Conservation (phyloP, 2,797 vertebrate genomes). For the Acanthis flammea region DNA sequence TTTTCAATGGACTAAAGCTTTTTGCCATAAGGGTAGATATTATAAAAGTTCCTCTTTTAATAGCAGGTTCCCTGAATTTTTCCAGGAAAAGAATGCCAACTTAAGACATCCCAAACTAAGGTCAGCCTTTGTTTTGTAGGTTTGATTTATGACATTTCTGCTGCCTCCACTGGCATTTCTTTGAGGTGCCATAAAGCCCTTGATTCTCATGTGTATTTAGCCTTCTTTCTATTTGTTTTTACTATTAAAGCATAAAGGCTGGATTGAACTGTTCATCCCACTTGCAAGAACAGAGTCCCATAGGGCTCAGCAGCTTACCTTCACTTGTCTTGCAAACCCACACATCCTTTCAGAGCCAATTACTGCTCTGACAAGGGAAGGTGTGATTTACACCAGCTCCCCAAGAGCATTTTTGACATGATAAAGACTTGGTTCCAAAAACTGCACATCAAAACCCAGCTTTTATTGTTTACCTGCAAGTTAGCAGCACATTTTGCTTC, state of each 20-base stretch:
- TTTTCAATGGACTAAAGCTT: neutral
- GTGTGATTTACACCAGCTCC: neutral
- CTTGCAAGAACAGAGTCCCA: neutral
- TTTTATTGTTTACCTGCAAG: neutral
- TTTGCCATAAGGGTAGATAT: neutral
- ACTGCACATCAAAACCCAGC: neutral
- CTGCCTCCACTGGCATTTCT: neutral
- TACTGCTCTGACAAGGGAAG: neutral
- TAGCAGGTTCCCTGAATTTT: neutral
- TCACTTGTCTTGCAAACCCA: neutral
- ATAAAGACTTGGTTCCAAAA: neutral
- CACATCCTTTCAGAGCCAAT: neutral
- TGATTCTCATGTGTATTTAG: neutral
- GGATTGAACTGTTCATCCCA: neutral
- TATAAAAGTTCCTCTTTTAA: neutral
- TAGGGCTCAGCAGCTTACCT: neutral
- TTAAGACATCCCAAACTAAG: neutral
- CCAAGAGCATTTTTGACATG: neutral
- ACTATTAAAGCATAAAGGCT: neutral
- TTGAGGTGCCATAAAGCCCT: neutral
- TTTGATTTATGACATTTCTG: constrained; percentile 17
- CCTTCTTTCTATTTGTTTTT: constrained; percentile 24
- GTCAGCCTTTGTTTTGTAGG: neutral
- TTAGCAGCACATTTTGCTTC: neutral
- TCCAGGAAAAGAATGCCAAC: neutral